Evolutionary conservation across 2,888 invertebrate species (phyloP), one percentile per base, ranked within the genome.

Genomic region (Eupithecia inturbata): DNA sequence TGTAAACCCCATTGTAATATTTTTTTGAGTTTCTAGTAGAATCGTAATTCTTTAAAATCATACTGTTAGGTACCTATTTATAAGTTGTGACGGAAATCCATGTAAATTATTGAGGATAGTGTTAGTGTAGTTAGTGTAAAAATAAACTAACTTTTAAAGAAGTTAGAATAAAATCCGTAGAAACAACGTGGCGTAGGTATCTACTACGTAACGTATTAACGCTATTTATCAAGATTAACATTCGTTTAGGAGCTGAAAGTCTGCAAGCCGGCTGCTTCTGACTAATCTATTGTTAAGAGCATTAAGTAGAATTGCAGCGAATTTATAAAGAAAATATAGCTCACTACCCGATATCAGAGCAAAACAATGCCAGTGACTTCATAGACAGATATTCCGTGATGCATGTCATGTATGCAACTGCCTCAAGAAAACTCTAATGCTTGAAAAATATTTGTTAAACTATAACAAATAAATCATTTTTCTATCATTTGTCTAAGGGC

Each of bases 1-100:
- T 31, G 31, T 31, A 31, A 31, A 31, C 31, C 31, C 31, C 31
- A 4, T 31, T 31, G 5, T 31, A 31, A 31, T 31, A 31, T 31
- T 78, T 74, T 63, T 68, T 80, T 81, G 80, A 79, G 79, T 80
- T 80, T 45, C 45, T 45, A 36, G 36, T 31, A 31, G 31, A 31
- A 5, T 31, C 31, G n/a, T n/a, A n/a, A n/a, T n/a, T n/a, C n/a
- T n/a, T n/a, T n/a, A n/a, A n/a, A n/a, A n/a, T n/a, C n/a, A n/a
- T n/a, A n/a, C n/a, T n/a, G n/a, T n/a, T n/a, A n/a, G n/a, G n/a
- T n/a, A n/a, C n/a, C n/a, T n/a, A n/a, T n/a, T n/a, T n/a, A 31
- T 31, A 31, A 31, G 31, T 31, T 31, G 31, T 4, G 31, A 31
- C 4, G 36, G 14, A 39, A 39, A 39, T 0, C 39, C 9, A 10